Evolutionary conservation across 2,797 vertebrate species (phyloP), one percentile per base, ranked within the genome.

Genomic region (Halcyon badia): DNA sequence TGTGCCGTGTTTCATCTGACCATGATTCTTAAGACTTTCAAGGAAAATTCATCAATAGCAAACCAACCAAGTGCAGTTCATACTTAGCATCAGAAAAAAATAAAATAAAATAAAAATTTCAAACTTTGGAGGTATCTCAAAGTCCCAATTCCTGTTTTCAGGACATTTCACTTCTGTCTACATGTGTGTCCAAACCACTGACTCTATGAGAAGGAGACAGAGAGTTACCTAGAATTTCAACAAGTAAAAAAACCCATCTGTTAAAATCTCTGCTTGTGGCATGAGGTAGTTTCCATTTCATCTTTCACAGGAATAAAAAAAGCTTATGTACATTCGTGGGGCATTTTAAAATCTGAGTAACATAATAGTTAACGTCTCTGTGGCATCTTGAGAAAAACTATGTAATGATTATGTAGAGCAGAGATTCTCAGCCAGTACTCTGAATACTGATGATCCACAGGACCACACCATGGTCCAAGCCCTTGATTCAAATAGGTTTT

Each of bases 1-100:
- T 95, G 87, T 57, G 21, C 82, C 48, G 95, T 94, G 46, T 93
- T 96, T 93, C 87, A 92, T 92, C 89, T 93, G n/a, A 91, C 64
- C 44, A 24, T 22, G 39, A 17, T 95, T 86, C 68, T 95, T 95
- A 46, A 8, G 16, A 54, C 52, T 83, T 94, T 16, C 77, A 94
- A 66, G 48, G 51, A 75, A 79, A 78, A 75, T 48, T 81, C 8
- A 75, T 54, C 64, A 44, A 44, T 42, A 25, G 12, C 44, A 96
- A 95, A 75, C 26, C 21, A 66, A 42, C 5, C 10, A 62, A 88
- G 21, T 35, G 22, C 15, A 10, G 28, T 44, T 83, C 57, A 71
- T 60, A 64, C 11, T 83, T 37, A 69, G 44, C 30, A 35, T 12
- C 35, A 80, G 49, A 72, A 72, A 46, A 71, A 68, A 73, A 68